Base-by-base conservation (phyloP, 1,140 invertebrate species). In the Neuroterus valhalla region DNA sequence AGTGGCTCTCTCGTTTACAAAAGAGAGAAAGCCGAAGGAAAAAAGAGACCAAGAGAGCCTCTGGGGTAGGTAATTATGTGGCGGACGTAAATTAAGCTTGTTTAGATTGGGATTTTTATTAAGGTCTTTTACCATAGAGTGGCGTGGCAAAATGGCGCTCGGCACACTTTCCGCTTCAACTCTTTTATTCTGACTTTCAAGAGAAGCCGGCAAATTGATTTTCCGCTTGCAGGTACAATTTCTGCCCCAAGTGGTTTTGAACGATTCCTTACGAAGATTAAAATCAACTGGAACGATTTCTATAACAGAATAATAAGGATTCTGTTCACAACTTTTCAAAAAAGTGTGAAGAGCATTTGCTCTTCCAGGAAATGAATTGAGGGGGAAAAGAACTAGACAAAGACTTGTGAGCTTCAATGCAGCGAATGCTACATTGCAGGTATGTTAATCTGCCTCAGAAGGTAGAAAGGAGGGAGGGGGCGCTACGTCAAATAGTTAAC, bases 81-180 rank as follows among this genome's bases (percentile, higher is more conserved):
- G 88, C 87, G 86, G 87, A 89, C 89, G 89, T 90, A 89, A 90
- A 90, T 90, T 90, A 89, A 90, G 88, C 88, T 90, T 89, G 88
- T 90, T 90, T 90, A 87, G 88, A 90, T 89, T 90, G 88, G 86
- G 87, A 90, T 90, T 90, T 90, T 90, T 89, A 89, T 90, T 90
- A 90, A 89, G 86, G 88, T 82, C 83, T 81, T 89, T 89, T 87
- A 85, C 84, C 81, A 84, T 78, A 81, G 82, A 87, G 85, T 84
- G 81, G 82, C 81, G 75, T 81, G 76, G 71, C 78, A 84, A 89
- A 89, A 87, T 88, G 85, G 81, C 81, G 83, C 76, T 75, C 75
- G 52, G 73, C 78, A 85, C 74, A 74, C 77, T 75, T 75, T 78
- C 66, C 48, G 50, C 68, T 50, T 50, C 70, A 78, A 79, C 75